A percentile compares a stretch with the other conserved stretches of the same genome.
Evolutionary conservation across 2,888 invertebrate genomes (phyloP).

Genomic region (Hofmannophila pseudospretella): DNA sequence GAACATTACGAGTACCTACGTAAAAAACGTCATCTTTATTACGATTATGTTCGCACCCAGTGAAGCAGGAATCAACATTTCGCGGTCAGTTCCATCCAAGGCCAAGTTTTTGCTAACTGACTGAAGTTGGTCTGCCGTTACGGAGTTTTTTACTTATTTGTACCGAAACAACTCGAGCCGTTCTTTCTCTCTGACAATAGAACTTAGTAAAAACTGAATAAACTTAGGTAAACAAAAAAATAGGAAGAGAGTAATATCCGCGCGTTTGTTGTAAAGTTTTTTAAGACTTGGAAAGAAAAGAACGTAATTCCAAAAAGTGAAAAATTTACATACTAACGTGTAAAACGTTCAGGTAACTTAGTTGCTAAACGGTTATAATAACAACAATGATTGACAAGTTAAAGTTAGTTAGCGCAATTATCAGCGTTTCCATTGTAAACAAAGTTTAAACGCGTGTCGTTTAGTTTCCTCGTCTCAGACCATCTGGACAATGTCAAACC

Average conservation of each 20-base stretch:
- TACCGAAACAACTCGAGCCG: slow-evolving; percentile 7
- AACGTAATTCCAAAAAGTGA: no score
- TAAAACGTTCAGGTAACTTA: background rate
- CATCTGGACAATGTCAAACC: background rate
- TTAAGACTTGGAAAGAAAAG: no score
- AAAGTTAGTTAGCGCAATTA: slow-evolving; percentile 18
- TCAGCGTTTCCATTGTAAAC: slow-evolving; percentile 1
- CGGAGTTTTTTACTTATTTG: slow-evolving; percentile 26
- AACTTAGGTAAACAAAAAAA: no score
- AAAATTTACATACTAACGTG: no score
- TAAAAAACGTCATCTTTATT: slow-evolving; percentile 13
- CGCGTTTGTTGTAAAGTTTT: no score
- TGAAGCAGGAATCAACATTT: slow-evolving; percentile 53
- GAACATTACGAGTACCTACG: no score
- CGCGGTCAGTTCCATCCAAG: slow-evolving; percentile 52
- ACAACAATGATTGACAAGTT: slow-evolving; percentile 29
- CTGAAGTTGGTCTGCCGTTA: slow-evolving; percentile 16
- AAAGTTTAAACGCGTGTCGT: background rate
- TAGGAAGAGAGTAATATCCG: no score
- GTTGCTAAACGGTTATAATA: slow-evolving; percentile 22
- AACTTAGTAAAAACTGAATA: slow-evolving; percentile 3
- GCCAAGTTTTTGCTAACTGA: slow-evolving; percentile 42
- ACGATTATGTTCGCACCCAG: slow-evolving; percentile 36
- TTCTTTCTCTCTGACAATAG: slow-evolving; percentile 14
- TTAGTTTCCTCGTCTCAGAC: background rate